phyloP scores from a whole-genome alignment of 1,140 invertebrate species.

The Drosophila eugracilis region DNA sequence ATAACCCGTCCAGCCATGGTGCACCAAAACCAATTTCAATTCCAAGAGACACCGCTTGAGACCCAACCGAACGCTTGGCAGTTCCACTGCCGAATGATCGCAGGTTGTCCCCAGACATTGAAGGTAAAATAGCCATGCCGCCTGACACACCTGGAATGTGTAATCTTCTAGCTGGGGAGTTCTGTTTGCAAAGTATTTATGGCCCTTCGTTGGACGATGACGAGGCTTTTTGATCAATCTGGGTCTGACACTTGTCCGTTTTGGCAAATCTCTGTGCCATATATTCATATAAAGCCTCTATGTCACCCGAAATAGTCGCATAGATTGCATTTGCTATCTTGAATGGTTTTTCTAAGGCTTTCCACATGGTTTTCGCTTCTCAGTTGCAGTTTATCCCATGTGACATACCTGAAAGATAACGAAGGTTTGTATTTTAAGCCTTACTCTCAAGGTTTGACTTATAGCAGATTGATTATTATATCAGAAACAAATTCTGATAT shows the following conservation, averaged over 20 bases:
- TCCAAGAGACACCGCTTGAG: slow-evolving; percentile 8
- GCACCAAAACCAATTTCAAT: slow-evolving; percentile 45
- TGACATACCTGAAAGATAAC: slow-evolving; percentile 12
- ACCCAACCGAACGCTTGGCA: slow-evolving; percentile 50
- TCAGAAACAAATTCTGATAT: neutral
- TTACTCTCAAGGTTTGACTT: neutral
- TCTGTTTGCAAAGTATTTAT: slow-evolving; percentile 33
- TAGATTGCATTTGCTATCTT: slow-evolving; percentile 42
- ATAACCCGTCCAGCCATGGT: slow-evolving; percentile 54
- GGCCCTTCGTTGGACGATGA: slow-evolving; percentile 34
- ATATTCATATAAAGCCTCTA: slow-evolving; percentile 27
- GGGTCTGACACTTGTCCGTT: slow-evolving; percentile 31
- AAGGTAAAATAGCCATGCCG: slow-evolving; percentile 35
- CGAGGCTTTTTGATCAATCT: slow-evolving; percentile 15
- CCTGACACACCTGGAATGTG: slow-evolving; percentile 48
- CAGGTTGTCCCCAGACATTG: neutral
- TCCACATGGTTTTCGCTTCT: neutral
- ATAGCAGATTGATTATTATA: neutral
- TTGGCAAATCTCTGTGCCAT: slow-evolving; percentile 24
- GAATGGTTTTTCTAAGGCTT: slow-evolving; percentile 16
- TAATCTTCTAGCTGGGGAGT: slow-evolving; percentile 47
- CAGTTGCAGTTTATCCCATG: slow-evolving; percentile 12
- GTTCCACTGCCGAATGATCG: slow-evolving; percentile 61
- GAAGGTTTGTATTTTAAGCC: neutral
- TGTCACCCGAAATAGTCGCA: slow-evolving; percentile 6